Conservation (phyloP, 2,888 invertebrate species). For the Drosophila mimica region DNA sequence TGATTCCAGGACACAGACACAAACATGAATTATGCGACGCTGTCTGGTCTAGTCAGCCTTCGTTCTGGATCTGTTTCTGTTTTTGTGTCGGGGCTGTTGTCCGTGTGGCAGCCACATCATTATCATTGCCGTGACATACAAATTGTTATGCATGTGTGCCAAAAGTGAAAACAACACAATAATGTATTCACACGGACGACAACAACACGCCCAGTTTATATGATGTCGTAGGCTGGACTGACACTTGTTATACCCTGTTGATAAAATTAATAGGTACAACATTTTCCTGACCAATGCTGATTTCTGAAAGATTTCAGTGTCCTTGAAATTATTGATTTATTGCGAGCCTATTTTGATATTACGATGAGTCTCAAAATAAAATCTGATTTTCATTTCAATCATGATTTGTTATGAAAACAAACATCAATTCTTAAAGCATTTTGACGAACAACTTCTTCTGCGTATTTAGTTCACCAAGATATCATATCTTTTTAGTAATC, state of each 20-base stretch:
- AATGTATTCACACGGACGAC: conserved; percentile 5
- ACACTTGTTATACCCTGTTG: conserved; percentile 44
- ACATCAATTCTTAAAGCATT: not conserved
- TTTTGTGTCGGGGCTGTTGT: not conserved
- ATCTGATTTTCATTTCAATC: not conserved
- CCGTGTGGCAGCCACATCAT: conserved; percentile 65
- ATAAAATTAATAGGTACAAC: not conserved
- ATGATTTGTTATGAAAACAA: not conserved
- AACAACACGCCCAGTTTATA: conserved; percentile 4
- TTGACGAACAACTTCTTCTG: not conserved
- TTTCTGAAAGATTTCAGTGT: no score
- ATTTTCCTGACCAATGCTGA: no score
- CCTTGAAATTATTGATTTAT: not conserved
- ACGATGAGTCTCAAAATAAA: not conserved
- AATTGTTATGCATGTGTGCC: conserved; percentile 47
- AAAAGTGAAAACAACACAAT: conserved; percentile 38
- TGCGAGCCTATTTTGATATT: not conserved
- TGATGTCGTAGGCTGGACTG: conserved; percentile 12
- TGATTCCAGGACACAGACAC: conserved; percentile 12
- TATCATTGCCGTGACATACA: conserved; percentile 61
- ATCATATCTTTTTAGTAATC: not conserved
- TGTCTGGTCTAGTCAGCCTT: conserved; percentile 25
- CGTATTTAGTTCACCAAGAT: not conserved
- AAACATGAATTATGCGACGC: conserved; percentile 50
- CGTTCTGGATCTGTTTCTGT: not conserved